A percentile compares a stretch with the other conserved stretches of the same genome.
These are phyloP conservation scores for Tympanoctomys barrerae DNA, from an alignment of 2,797 vertebrate species.

Conservation along the genomic window DNA sequence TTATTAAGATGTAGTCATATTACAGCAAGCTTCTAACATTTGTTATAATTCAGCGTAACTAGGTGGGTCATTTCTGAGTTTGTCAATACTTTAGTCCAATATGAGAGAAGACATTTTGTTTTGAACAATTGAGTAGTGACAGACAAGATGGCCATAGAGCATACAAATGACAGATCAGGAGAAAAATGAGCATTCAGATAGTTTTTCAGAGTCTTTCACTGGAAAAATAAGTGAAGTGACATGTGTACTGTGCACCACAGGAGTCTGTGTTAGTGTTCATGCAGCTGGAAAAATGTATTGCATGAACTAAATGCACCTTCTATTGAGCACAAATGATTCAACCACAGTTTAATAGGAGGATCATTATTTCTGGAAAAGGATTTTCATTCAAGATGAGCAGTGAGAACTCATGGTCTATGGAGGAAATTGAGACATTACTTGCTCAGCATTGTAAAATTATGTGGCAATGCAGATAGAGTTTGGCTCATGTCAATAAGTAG, in stretches of 20 bases:
- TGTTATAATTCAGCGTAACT: constrained; percentile 58
- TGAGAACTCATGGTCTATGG: constrained; percentile 36
- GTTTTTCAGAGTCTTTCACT: constrained; percentile 67
- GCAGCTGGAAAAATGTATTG: constrained; percentile 65
- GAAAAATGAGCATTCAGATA: constrained; percentile 64
- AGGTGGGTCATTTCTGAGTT: constrained; percentile 41
- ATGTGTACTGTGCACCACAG: background rate
- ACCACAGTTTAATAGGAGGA: constrained; percentile 60
- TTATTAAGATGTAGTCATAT: constrained; percentile 27
- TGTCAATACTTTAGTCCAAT: constrained; percentile 61
- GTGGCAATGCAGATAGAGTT: background rate
- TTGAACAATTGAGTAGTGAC: constrained; percentile 63
- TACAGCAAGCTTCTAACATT: constrained; percentile 1
- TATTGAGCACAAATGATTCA: constrained; percentile 65
- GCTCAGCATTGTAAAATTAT: constrained; percentile 46
- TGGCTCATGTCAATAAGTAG: constrained; percentile 11
- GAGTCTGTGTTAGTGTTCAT: background rate
- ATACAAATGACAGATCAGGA: constrained; percentile 76
- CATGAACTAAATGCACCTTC: constrained; percentile 64
- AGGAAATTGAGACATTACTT: constrained; percentile 53
- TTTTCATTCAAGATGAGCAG: constrained; percentile 72
- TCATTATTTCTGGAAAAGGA: constrained; percentile 72
- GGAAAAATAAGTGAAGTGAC: constrained; percentile 49
- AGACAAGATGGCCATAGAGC: constrained; percentile 43
- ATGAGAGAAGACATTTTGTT: constrained; percentile 46